phyloP scores from a whole-genome alignment of 2,113 vertebrate species.

The Vimba vimba region DNA sequence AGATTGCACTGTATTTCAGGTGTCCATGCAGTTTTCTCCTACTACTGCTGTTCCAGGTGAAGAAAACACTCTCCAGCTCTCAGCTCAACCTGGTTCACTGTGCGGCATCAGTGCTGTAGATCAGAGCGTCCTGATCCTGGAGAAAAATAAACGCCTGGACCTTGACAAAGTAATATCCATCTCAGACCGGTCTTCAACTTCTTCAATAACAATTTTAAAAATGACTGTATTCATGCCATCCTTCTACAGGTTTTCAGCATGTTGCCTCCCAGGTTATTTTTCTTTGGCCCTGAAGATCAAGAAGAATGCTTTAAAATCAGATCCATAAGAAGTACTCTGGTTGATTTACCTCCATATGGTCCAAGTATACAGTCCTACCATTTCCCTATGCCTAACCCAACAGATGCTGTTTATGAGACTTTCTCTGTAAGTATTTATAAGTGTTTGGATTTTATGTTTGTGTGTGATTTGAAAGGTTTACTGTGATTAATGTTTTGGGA shows the following conservation, averaged over 20 bases:
- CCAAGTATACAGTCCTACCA: no score
- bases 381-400: neutral
- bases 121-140: slow-evolving; percentile 80
- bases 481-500: neutral
- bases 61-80: slow-evolving; percentile 61
- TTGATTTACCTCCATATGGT: no score
- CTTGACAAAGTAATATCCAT: slow-evolving; percentile 59
- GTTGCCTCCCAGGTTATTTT: slow-evolving; percentile 44
- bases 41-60: slow-evolving; percentile 77
- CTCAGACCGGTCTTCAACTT: neutral
- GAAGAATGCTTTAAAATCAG: slow-evolving; percentile 58
- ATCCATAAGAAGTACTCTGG: slow-evolving; percentile 21
- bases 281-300: slow-evolving; percentile 6
- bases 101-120: slow-evolving; percentile 84
- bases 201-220: neutral
- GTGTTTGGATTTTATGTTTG: neutral
- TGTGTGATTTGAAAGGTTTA: neutral
- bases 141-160: slow-evolving; percentile 69
- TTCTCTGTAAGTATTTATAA: neutral
- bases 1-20: slow-evolving; percentile 60
- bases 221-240: neutral
- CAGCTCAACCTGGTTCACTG: slow-evolving; percentile 77
- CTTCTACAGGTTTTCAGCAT: slow-evolving; percentile 13
- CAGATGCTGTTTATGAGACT: neutral
- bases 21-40: slow-evolving; percentile 74